Percentiles rank a stretch among this genome's conserved stretches.
phyloP scores from a whole-genome alignment of 64 coral and sea anemone species.

The Montipora foliosa region DNA sequence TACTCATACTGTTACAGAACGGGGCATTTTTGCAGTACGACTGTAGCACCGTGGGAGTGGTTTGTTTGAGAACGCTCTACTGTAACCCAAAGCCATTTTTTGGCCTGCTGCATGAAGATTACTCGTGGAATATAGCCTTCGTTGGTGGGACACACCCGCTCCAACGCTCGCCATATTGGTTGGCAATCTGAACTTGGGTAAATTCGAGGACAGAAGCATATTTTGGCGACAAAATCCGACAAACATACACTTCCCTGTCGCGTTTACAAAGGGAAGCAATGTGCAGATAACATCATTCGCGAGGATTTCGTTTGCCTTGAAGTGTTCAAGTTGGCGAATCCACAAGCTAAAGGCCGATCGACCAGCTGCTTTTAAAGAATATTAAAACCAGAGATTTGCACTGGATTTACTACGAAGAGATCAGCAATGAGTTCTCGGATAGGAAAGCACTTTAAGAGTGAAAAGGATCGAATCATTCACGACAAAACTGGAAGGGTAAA shows the following conservation, averaged over 20 bases:
- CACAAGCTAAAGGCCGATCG: not conserved
- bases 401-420: not conserved
- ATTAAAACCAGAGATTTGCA: constrained; percentile 2
- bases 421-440: constrained; percentile 17
- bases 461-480: constrained; percentile 47
- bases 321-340: not conserved
- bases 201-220: not conserved
- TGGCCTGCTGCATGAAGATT: not conserved
- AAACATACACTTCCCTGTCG: not conserved
- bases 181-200: not conserved
- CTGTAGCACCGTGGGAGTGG: too few species aligned
- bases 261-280: not conserved
- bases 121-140: not conserved
- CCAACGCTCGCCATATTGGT: constrained; percentile 39
- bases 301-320: not conserved
- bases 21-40: too few species aligned
- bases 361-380: constrained; percentile 32
- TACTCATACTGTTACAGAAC: too few species aligned
- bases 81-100: not conserved
- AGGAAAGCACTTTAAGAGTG: constrained; percentile 60
- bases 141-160: constrained; percentile 35
- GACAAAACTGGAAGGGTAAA: constrained; percentile 94
- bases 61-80: not conserved
- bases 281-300: constrained; percentile 4
- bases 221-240: not conserved